Conservation (phyloP, 2,888 invertebrate species). For the Tiphia femorata region DNA sequence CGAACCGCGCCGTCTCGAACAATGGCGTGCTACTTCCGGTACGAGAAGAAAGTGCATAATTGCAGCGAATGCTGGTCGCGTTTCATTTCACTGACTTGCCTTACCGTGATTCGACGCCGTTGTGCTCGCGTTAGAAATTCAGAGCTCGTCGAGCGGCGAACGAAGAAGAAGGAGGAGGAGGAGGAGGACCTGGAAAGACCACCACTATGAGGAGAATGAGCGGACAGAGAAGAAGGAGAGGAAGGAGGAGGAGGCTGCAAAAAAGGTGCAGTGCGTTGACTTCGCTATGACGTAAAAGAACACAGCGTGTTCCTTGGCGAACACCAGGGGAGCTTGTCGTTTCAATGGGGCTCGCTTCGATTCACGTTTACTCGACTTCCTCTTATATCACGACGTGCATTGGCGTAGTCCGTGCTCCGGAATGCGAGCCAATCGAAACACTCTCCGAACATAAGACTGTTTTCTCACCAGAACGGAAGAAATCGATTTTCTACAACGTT, state of each 20-base stretch:
- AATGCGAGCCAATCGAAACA: too few species aligned
- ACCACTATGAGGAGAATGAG: conserved; percentile 18
- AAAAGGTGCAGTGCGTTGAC: conserved; percentile 34
- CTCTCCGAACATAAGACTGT: too few species aligned
- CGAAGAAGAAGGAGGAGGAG: neutral
- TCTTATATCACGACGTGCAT: conserved; percentile 23
- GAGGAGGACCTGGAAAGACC: conserved; percentile 1
- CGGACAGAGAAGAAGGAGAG: neutral
- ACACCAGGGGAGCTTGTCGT: conserved; percentile 26
- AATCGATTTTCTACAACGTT: too few species aligned
- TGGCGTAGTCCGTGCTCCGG: conserved; percentile 31
- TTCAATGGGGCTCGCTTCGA: conserved; percentile 49
- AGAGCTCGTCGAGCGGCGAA: neutral
- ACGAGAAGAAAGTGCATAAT: conserved; percentile 7
- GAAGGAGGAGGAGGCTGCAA: neutral
- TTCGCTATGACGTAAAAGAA: conserved; percentile 40
- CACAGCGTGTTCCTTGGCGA: conserved; percentile 31
- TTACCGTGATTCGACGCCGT: conserved; percentile 4
- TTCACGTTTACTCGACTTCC: conserved; percentile 47
- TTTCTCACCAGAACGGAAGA: too few species aligned
- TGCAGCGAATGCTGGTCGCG: conserved; percentile 7
- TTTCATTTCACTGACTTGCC: conserved; percentile 6
- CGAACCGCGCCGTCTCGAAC: too few species aligned
- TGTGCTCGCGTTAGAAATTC: conserved; percentile 30
- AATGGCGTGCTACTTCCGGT: too few species aligned